Evolutionary conservation across 2,888 invertebrate genomes (phyloP).

Genomic region (Amblyjoppa proteus): DNA sequence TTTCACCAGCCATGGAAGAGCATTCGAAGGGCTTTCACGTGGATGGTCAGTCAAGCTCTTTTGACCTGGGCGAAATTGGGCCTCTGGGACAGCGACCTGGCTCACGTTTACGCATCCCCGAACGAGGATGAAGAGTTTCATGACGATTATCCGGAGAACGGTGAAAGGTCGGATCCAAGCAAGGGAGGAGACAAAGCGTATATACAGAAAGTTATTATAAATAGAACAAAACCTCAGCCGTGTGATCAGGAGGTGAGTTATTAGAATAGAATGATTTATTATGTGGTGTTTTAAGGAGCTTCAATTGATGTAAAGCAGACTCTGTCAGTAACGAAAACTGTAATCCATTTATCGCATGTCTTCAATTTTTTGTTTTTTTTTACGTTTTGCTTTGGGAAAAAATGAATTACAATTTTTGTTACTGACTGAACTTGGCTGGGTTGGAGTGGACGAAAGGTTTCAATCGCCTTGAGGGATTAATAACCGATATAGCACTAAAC

Average conservation of each 20-base stretch:
- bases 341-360: not conserved
- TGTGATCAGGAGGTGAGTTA: conserved; percentile 91
- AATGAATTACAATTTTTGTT: too few species aligned
- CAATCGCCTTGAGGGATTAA: too few species aligned
- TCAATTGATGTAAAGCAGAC: not conserved
- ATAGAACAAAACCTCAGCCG: conserved; percentile 92
- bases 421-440: too few species aligned
- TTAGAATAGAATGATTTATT: not conserved
- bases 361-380: too few species aligned
- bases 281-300: not conserved
- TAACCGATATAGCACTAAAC: too few species aligned
- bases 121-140: conserved; percentile 75
- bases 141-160: conserved; percentile 74
- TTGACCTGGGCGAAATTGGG: conserved; percentile 79
- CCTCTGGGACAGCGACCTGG: conserved; percentile 78
- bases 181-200: conserved; percentile 86
- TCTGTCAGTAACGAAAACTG: too few species aligned
- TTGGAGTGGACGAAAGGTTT: too few species aligned
- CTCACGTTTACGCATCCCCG: conserved; percentile 75
- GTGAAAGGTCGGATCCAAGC: conserved; percentile 80
- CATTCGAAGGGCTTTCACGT: conserved; percentile 75
- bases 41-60: conserved; percentile 79
- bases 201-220: conserved; percentile 89
- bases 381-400: not conserved
- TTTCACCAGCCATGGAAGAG: conserved; percentile 78